phyloP scores from a whole-genome alignment of 2,888 invertebrate genomes.

The Eubasilissa splendida region DNA sequence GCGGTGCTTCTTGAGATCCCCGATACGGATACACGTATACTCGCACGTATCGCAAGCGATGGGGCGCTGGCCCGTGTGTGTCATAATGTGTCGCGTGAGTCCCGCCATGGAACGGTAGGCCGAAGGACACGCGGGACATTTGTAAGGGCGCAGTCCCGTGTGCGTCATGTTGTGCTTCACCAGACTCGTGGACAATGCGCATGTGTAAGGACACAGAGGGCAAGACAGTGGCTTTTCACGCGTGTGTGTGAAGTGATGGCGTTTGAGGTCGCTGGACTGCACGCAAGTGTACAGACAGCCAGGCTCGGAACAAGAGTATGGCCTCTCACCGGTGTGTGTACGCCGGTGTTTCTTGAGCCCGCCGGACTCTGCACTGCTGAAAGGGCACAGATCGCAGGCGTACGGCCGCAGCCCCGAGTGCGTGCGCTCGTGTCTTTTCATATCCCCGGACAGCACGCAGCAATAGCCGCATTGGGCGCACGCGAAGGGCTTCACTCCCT shows the following conservation, averaged over 20 bases:
- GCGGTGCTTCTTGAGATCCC: slow-evolving; percentile 1
- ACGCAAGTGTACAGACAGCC: slow-evolving; percentile 2
- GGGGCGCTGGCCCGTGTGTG: slow-evolving; percentile 7
- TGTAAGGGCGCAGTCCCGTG: not conserved
- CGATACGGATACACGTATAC: slow-evolving; percentile 1
- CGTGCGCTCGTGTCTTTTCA: not conserved
- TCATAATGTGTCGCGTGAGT: slow-evolving; percentile 1
- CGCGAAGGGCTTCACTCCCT: not conserved
- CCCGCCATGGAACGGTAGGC: not conserved
- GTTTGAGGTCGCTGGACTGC: slow-evolving; percentile 7
- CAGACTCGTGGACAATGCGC: not conserved
- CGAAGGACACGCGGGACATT: not conserved
- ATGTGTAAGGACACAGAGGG: slow-evolving; percentile 1
- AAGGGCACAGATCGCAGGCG: slow-evolving; percentile 9
- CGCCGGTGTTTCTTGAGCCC: slow-evolving; percentile 15
- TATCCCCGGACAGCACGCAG: not conserved
- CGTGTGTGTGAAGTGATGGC: not conserved
- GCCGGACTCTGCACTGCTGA: not conserved
- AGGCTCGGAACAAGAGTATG: not conserved
- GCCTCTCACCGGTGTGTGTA: slow-evolving; percentile 4
- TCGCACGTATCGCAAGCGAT: not conserved
- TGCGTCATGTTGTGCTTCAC: slow-evolving; percentile 12
- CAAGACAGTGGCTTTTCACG: not conserved
- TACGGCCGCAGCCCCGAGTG: not conserved
- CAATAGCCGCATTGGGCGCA: not conserved